Percentiles rank a stretch among this genome's conserved stretches.
These are phyloP conservation scores for Xestia c-nigrum DNA, from an alignment of 2,888 invertebrate species.

Conservation along the genomic window DNA sequence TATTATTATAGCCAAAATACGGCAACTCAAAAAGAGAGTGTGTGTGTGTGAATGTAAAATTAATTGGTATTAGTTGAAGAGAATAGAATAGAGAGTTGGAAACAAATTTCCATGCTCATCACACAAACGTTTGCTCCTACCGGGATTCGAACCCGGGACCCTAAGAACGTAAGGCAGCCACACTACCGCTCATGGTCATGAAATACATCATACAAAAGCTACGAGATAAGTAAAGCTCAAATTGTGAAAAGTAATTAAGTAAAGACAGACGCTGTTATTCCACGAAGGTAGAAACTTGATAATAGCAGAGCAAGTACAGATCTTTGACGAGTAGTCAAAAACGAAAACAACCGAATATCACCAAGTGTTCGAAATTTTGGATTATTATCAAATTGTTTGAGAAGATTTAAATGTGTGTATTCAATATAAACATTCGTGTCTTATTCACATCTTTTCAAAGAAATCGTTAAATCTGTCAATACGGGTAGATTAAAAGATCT, in stretches of 20 bases:
- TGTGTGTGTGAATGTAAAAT: no score
- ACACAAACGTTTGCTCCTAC: no score
- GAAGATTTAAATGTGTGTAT: not conserved
- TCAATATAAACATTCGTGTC: not conserved
- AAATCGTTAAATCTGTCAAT: not conserved
- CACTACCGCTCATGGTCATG: no score
- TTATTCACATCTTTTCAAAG: not conserved
- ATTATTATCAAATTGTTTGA: not conserved
- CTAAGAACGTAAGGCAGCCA: no score
- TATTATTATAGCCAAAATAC: not conserved
- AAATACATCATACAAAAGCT: not conserved
- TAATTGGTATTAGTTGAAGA: no score
- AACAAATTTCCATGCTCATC: no score
- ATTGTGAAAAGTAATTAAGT: not conserved
- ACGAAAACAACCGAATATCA: not conserved
- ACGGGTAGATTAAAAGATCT: not conserved
- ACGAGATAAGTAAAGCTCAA: not conserved
- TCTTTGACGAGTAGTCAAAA: not conserved
- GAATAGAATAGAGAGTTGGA: no score
- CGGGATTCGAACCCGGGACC: no score
- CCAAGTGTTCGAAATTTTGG: not conserved
- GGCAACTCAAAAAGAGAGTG: not conserved
- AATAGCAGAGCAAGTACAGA: not conserved
- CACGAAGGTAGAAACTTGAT: not conserved
- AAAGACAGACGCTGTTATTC: not conserved